A percentile compares a stretch with the other conserved stretches of the same genome.
Conservation (phyloP, 2,888 invertebrate genomes). For the Neoitamus cyanurus region DNA sequence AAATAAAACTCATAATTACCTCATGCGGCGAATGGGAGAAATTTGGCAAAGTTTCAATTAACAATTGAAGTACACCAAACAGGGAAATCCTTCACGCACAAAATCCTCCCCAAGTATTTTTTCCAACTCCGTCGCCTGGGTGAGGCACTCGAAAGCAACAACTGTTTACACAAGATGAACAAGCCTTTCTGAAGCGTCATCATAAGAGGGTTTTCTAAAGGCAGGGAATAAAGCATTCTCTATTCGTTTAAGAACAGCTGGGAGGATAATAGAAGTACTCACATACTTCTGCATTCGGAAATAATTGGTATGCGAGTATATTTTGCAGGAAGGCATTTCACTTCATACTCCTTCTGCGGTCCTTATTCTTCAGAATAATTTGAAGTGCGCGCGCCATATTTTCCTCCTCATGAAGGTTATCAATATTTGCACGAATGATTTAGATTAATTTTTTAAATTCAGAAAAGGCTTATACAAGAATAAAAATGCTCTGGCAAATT, state of each 20-base stretch:
- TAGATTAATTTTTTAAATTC: neutral
- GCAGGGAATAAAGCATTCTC: slow-evolving; percentile 8
- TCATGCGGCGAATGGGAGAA: neutral
- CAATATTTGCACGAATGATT: neutral
- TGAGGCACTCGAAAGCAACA: neutral
- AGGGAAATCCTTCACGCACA: slow-evolving; percentile 9
- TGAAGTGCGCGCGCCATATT: neutral
- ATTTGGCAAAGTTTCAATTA: neutral
- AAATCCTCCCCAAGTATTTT: neutral
- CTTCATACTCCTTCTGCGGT: neutral
- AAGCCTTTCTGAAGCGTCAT: slow-evolving; percentile 11
- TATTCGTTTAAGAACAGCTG: slow-evolving; percentile 29
- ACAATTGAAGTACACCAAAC: neutral
- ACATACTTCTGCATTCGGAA: neutral
- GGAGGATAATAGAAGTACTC: neutral
- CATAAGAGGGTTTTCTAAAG: slow-evolving; percentile 7
- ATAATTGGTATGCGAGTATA: neutral
- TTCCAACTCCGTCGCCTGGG: neutral
- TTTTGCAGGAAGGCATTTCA: neutral
- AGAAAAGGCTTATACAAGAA: neutral
- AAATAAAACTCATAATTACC: neutral
- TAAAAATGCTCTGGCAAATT: too few species aligned
- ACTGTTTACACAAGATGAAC: slow-evolving; percentile 11
- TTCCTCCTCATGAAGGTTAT: neutral
- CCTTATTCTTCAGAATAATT: slow-evolving; percentile 3